These are phyloP conservation scores for Eupithecia dodoneata DNA, from an alignment of 2,888 invertebrate genomes.

Conservation along the genomic window DNA sequence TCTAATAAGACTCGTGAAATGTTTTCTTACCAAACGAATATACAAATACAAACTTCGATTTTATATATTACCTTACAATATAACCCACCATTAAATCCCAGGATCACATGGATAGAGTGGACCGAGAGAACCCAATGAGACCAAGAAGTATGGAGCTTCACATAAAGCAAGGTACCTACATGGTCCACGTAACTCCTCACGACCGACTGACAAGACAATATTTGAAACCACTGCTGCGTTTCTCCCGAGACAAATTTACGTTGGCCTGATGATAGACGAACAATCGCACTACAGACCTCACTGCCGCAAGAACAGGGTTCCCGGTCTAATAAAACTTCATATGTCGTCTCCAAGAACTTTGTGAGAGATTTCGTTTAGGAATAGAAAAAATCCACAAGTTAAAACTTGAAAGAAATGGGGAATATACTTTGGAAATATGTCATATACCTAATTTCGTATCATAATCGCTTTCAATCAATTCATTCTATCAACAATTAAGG, in stretches of 20 bases:
- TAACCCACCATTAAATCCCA: not conserved
- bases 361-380: conserved; percentile 46
- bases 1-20: too few relatives aligned
- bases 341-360: conserved; percentile 55
- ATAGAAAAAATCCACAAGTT: not conserved
- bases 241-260: conserved; percentile 75
- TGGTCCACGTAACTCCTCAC: conserved; percentile 69
- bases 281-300: conserved; percentile 60
- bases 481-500: too few relatives aligned
- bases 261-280: conserved; percentile 70
- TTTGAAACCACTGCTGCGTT: conserved; percentile 71
- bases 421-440: not conserved
- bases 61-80: not conserved
- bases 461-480: too few relatives aligned
- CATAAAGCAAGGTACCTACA: conserved; percentile 71
- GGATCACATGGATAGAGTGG: not conserved
- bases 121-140: not conserved
- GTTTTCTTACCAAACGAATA: not conserved
- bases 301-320: conserved; percentile 53
- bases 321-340: conserved; percentile 63
- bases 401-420: not conserved
- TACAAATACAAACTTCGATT: not conserved
- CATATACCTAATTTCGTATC: too few relatives aligned
- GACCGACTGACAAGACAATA: conserved; percentile 79
- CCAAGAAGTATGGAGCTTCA: conserved; percentile 50